phyloP scores from a whole-genome alignment of 1,140 invertebrate species.

The Zaprionus inermis region DNA sequence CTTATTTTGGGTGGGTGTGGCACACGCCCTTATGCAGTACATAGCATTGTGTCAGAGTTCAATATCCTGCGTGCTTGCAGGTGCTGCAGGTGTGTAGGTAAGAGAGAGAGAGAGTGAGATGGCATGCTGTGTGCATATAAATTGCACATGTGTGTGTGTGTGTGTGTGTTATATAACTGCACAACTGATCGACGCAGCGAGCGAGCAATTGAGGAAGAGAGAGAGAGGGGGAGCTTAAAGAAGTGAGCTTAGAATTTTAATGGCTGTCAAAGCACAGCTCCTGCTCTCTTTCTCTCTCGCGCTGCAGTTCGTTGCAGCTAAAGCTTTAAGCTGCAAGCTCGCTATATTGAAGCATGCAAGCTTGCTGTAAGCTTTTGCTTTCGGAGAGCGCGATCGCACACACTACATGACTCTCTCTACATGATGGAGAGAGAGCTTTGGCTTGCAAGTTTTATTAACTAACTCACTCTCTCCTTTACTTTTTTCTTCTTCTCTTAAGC shows the following conservation, averaged over 20 bases:
- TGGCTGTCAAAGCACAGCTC: too few relatives aligned
- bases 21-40: conserved; percentile 36
- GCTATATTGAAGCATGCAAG: too few relatives aligned
- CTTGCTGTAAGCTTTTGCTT: too few relatives aligned
- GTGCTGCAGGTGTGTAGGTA: conserved; percentile 16
- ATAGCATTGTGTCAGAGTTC: conserved; percentile 80
- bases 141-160: neutral
- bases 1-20: neutral
- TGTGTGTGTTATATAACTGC: conserved; percentile 1
- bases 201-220: too few relatives aligned
- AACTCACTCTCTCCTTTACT: neutral
- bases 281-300: too few relatives aligned
- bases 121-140: neutral
- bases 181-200: neutral
- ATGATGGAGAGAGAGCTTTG: neutral
- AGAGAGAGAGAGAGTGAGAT: neutral
- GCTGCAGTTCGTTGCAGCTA: too few relatives aligned
- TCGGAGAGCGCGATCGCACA: too few relatives aligned
- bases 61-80: conserved; percentile 65
- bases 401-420: too few relatives aligned
- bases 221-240: neutral
- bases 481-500: neutral
- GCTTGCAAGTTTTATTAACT: neutral
- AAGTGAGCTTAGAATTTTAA: neutral
- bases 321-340: too few relatives aligned